These are phyloP conservation scores for Smithornis capensis DNA, from an alignment of 2,113 vertebrate species.

Conservation along the genomic window DNA sequence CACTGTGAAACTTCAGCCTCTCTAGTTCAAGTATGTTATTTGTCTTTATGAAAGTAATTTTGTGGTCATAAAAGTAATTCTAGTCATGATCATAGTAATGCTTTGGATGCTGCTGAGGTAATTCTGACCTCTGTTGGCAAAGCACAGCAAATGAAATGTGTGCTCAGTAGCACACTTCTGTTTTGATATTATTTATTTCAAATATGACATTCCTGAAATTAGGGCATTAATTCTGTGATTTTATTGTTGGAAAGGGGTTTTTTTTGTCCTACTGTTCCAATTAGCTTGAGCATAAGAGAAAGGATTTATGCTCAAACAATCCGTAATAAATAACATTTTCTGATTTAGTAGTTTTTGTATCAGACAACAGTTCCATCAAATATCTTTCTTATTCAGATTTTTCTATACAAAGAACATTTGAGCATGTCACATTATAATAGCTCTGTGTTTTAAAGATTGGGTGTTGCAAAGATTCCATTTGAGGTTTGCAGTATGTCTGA, in stretches of 20 bases:
- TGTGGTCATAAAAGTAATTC: not conserved
- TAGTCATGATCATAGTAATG: not conserved
- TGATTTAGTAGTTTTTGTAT: not conserved
- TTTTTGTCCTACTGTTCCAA: not conserved
- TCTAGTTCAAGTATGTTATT: not conserved
- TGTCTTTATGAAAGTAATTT: not conserved
- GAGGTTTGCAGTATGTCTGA: not conserved
- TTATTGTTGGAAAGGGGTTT: not conserved
- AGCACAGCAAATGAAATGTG: constrained; percentile 1
- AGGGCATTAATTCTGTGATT: not conserved
- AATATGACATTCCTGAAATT: not conserved
- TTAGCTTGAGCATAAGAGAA: not conserved
- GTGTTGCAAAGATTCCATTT: not conserved
- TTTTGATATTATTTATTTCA: not conserved
- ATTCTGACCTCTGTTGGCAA: constrained; percentile 61
- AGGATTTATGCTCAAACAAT: not conserved
- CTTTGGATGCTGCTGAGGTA: constrained; percentile 29
- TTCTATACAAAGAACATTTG: not conserved
- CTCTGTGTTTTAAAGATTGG: not conserved
- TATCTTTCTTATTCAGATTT: not conserved
- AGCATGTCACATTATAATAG: not conserved
- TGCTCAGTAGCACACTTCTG: not conserved
- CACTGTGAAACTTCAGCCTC: not conserved
- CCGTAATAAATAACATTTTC: not conserved
- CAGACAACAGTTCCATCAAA: not conserved